Base-by-base conservation (phyloP, 2,113 vertebrate genomes). In the Procavia capensis region DNA sequence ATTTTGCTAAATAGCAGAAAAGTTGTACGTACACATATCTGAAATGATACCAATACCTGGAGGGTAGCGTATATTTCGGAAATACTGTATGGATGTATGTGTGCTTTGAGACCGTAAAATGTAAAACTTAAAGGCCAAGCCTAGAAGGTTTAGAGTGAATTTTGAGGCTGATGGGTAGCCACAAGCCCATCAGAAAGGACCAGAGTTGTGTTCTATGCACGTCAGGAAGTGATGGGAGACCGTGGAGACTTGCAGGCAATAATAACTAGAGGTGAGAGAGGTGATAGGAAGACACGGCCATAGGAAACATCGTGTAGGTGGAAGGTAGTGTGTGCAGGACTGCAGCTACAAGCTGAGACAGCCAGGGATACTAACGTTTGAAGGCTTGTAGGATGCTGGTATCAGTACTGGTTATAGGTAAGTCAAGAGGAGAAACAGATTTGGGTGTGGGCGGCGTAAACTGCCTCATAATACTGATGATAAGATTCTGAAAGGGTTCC, bases 341-440 rank as follows among this genome's bases (percentile, higher is more conserved):
- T 72, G 5, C 25, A 57, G 47, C 24, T 86, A 50, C 54, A 43
- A 70, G 24, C 36, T 36, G 31, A 86, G 39, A 6, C 50, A 57
- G 16, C 31, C 81, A n/a, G 34, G 19, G 41, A 50, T 41, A 45
- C 25, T 59, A 41, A 83, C 68, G 5, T 78, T 93, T 81, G 59
- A 84, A 45, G 17, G n/a, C 45, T 74, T 5, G 2, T 80, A 59
- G 41, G 76, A n/a, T 76, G 20, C 19, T 81, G 81, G 20, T 85
- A 47, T 85, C 50, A 59, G 20, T 94, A n/a, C 45, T 63, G 61
- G 14, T 88, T 85, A 57, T 3, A n/a, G 57, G 25, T 9, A 29
- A 64, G 43, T 31, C 80, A 85, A 70, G 47, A 88, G 43, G 36
- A 88, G 29, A 91, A 91, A 80, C 54, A 85, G 10, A 68, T 89